Evolutionary conservation across 2,797 vertebrate species (phyloP).

Genomic region (Morelia viridis): DNA sequence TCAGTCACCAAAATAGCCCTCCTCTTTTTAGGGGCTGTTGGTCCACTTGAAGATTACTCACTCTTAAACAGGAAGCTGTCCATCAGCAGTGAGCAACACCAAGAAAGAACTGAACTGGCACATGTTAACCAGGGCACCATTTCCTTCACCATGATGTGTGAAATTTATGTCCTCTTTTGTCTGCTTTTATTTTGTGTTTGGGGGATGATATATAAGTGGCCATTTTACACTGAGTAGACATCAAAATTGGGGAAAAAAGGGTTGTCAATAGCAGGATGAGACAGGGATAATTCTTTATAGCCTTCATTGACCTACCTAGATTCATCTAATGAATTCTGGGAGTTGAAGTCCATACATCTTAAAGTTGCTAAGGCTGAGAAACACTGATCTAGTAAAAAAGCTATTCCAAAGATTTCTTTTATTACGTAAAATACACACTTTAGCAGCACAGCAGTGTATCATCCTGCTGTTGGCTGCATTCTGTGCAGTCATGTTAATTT

Average conservation of each 20-base stretch:
- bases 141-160: background rate
- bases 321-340: background rate
- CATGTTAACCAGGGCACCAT: background rate
- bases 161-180: background rate
- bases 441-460: conserved; percentile 27
- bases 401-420: conserved; percentile 40
- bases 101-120: background rate
- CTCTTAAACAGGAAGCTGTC: background rate
- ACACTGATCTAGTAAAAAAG: conserved; percentile 22
- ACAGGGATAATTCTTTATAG: conserved; percentile 13
- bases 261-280: background rate
- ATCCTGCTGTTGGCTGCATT: conserved; percentile 54
- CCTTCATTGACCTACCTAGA: conserved; percentile 4
- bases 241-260: background rate
- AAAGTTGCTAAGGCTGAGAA: background rate
- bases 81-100: background rate
- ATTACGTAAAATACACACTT: conserved; percentile 45
- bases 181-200: background rate
- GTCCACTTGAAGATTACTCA: background rate
- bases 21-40: background rate
- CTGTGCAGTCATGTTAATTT: conserved; percentile 34
- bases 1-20: background rate
- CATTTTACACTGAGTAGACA: background rate
- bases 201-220: background rate
- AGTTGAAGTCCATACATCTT: background rate